Percentiles rank a stretch among this genome's conserved stretches.
Evolutionary conservation across 2,888 invertebrate genomes (phyloP).

Genomic region (Dryococelus australis): DNA sequence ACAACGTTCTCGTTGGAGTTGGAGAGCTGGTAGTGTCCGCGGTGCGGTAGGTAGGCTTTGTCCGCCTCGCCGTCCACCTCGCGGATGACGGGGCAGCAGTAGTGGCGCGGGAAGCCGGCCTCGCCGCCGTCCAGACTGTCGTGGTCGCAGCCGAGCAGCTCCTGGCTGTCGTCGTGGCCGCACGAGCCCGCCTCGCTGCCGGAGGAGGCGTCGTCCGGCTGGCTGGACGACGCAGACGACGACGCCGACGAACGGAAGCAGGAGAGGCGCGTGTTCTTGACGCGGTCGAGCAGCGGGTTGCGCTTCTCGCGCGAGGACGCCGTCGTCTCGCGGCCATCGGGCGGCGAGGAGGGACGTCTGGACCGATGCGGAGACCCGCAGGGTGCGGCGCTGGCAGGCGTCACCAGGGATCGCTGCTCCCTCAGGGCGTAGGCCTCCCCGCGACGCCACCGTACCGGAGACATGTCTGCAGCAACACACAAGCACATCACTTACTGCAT

Average conservation of each 20-base stretch:
- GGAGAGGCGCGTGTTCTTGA: constrained; percentile 73
- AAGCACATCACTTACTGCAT: neutral
- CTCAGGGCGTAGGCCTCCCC: constrained; percentile 69
- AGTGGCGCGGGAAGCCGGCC: neutral
- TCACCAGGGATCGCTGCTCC: constrained; percentile 67
- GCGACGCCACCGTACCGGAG: constrained; percentile 69
- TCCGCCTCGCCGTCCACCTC: constrained; percentile 48
- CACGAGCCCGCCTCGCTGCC: constrained; percentile 32
- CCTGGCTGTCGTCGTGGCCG: constrained; percentile 43
- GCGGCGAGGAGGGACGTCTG: constrained; percentile 40
- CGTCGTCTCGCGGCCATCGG: constrained; percentile 20
- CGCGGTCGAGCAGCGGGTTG: constrained; percentile 74
- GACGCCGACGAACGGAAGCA: constrained; percentile 61
- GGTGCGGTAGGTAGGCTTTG: no score
- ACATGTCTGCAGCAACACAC: constrained; percentile 66
- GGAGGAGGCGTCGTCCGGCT: constrained; percentile 32
- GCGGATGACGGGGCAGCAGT: neutral
- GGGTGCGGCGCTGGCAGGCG: constrained; percentile 17
- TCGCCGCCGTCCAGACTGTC: constrained; percentile 31
- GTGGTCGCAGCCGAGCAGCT: constrained; percentile 41
- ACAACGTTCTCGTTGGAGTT: constrained; percentile 42
- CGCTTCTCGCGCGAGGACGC: constrained; percentile 66
- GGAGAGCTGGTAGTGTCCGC: constrained; percentile 37
- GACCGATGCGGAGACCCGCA: constrained; percentile 61
- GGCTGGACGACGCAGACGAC: constrained; percentile 17